Evolutionary conservation across 2,888 invertebrate genomes (phyloP).

Genomic region (Melieria crassipennis): DNA sequence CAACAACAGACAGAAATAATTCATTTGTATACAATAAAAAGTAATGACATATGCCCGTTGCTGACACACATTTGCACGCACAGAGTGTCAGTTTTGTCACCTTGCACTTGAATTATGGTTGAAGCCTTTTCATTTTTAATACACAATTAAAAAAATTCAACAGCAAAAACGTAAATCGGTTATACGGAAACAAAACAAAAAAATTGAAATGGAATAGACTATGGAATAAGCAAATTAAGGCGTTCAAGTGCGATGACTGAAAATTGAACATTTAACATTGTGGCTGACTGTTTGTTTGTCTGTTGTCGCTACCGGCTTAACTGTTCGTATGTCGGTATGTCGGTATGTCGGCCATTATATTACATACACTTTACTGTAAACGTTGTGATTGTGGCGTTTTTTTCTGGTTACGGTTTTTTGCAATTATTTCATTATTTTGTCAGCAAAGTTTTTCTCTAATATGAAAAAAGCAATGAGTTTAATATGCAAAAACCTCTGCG

Average conservation of each 20-base stretch:
- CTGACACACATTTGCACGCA: not conserved
- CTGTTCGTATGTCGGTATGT: too few species aligned
- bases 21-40: not conserved
- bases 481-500: not conserved
- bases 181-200: too few species aligned
- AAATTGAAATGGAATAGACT: too few species aligned
- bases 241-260: conserved; percentile 13
- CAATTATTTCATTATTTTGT: conserved; percentile 18
- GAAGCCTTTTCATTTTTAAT: not conserved
- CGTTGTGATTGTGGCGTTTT: too few species aligned
- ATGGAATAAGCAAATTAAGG: not conserved
- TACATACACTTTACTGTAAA: too few species aligned
- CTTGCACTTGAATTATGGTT: conserved; percentile 14
- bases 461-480: not conserved
- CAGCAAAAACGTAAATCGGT: not conserved
- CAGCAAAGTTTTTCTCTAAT: not conserved
- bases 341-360: too few species aligned
- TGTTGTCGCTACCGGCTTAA: not conserved
- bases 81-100: conserved; percentile 1
- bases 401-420: not conserved
- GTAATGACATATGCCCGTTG: not conserved
- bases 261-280: conserved; percentile 1
- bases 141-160: not conserved
- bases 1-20: not conserved
- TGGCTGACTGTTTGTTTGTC: not conserved